Conservation (phyloP, 2,888 invertebrate species). For the Merodon equestris region DNA sequence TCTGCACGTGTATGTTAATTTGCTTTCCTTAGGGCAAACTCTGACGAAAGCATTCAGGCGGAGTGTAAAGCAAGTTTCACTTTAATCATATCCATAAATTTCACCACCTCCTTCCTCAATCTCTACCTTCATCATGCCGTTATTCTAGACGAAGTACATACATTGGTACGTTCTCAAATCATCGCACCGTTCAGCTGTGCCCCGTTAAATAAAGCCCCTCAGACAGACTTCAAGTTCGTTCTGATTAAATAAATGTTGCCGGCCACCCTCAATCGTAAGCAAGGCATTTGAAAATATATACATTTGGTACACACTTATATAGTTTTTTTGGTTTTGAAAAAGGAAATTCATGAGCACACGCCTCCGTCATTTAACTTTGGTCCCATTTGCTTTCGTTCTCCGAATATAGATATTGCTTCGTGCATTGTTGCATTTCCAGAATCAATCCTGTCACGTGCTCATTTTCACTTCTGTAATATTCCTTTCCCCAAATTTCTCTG, state of each 20-base stretch:
- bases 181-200: slow-evolving; percentile 54
- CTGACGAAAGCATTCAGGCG: slow-evolving; percentile 38
- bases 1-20: slow-evolving; percentile 63
- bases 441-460: slow-evolving; percentile 61
- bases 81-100: slow-evolving; percentile 66
- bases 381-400: slow-evolving; percentile 54
- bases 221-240: slow-evolving; percentile 40
- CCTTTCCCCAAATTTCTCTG: slow-evolving; percentile 1
- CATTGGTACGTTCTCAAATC: slow-evolving; percentile 56
- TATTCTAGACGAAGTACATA: not conserved
- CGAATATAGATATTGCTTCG: slow-evolving; percentile 29
- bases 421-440: slow-evolving; percentile 60
- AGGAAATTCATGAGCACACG: slow-evolving; percentile 49
- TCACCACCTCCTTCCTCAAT: slow-evolving; percentile 59
- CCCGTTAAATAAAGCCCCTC: slow-evolving; percentile 60
- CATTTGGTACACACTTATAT: too few species aligned
- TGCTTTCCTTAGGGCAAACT: slow-evolving; percentile 31
- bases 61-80: slow-evolving; percentile 58
- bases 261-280: slow-evolving; percentile 39
- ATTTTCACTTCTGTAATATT: slow-evolving; percentile 40
- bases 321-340: not conserved
- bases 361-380: slow-evolving; percentile 58
- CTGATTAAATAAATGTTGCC: slow-evolving; percentile 53
- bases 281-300: too few species aligned
- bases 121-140: not conserved